Conservation (phyloP, 2,113 vertebrate species). For the Zosterops hypoxanthus region DNA sequence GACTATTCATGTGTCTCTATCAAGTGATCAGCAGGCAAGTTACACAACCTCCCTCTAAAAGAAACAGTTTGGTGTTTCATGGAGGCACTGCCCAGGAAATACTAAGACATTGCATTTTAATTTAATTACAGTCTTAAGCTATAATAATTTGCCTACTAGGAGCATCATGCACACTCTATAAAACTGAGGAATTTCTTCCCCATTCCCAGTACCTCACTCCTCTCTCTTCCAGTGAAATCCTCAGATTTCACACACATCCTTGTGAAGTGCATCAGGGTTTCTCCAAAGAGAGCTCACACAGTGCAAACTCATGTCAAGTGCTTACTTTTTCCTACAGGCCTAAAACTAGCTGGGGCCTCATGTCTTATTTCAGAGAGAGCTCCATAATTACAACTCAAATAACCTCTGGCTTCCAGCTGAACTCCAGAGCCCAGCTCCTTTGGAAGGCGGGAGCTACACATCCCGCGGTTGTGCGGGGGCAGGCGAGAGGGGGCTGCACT, state of each 20-base stretch:
- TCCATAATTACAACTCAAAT: not conserved
- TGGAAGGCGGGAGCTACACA: not conserved
- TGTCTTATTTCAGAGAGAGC: not conserved
- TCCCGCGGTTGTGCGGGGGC: not conserved
- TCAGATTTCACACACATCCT: not conserved
- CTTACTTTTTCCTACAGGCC: not conserved
- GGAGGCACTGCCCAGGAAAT: not conserved
- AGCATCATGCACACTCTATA: accelerated
- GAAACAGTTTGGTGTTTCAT: not conserved
- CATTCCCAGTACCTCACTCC: not conserved
- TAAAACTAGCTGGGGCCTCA: not conserved
- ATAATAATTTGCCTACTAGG: not conserved
- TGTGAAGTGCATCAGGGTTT: not conserved
- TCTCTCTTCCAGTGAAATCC: not conserved
- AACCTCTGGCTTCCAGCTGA: not conserved
- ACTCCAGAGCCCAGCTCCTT: not conserved
- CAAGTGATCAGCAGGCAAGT: not conserved
- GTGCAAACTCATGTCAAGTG: not conserved
- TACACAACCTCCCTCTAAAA: not conserved
- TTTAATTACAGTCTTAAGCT: not conserved
- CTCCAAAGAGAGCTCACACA: not conserved
- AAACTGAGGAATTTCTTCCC: not conserved
- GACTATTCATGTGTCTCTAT: not conserved
- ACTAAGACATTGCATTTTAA: not conserved
- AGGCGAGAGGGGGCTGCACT: accelerated